phyloP scores from a whole-genome alignment of 2,888 invertebrate species.

The Eristalinus sepulchralis region DNA sequence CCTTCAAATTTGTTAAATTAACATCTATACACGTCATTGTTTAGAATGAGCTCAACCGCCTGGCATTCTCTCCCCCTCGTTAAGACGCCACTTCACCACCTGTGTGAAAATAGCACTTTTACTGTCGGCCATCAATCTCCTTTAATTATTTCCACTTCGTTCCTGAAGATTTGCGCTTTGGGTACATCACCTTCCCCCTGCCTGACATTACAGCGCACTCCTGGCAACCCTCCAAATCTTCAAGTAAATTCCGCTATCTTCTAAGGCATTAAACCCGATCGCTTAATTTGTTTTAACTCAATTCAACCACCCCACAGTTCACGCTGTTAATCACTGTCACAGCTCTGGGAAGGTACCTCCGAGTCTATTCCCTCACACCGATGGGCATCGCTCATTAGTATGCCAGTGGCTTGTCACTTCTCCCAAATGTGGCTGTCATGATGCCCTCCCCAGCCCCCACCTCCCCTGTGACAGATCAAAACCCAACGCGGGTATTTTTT shows the following conservation, averaged over 20 bases:
- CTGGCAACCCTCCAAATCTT: background rate
- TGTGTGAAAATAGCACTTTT: background rate
- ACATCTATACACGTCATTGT: background rate
- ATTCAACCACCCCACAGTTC: background rate
- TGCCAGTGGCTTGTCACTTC: background rate
- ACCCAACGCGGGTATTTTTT: background rate
- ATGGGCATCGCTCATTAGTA: background rate
- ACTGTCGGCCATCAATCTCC: background rate
- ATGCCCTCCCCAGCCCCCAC: background rate
- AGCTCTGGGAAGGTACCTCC: background rate
- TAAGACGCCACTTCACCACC: background rate
- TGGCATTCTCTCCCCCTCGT: background rate
- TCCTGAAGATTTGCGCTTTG: background rate
- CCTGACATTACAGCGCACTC: background rate
- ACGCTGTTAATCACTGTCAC: background rate
- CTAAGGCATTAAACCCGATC: background rate
- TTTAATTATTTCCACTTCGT: background rate
- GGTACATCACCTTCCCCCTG: background rate
- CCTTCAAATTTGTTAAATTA: background rate
- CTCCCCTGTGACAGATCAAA: background rate
- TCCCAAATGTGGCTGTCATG: background rate
- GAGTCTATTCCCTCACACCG: background rate
- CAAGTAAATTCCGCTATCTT: background rate
- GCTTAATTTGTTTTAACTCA: background rate
- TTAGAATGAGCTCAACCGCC: background rate